These are phyloP conservation scores for Gari tellinella DNA, from an alignment of 2,888 invertebrate species.

Conservation along the genomic window DNA sequence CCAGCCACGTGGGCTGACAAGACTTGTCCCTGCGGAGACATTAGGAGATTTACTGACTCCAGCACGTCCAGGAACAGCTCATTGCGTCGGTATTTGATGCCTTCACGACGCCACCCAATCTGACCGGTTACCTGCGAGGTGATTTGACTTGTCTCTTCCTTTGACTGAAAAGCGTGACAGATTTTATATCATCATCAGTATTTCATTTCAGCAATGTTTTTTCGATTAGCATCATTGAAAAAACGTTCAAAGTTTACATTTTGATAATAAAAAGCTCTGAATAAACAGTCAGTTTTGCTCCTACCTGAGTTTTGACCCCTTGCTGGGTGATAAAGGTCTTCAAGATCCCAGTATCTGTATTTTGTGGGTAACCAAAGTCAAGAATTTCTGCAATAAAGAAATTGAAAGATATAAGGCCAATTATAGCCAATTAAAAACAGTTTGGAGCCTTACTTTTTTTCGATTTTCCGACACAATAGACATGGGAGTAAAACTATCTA, in stretches of 20 bases:
- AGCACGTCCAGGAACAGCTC: constrained; percentile 99
- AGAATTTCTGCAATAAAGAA: constrained; percentile 93
- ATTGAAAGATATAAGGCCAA: no score
- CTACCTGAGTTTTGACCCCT: constrained; percentile 93
- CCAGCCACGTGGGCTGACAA: constrained; percentile 99
- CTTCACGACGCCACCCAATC: constrained; percentile 99
- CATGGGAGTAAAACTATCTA: no score
- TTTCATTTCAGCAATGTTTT: no score
- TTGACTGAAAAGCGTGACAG: constrained; percentile 89
- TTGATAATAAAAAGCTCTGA: no score
- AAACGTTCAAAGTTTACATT: no score
- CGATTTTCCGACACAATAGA: no score
- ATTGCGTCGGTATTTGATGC: constrained; percentile 99
- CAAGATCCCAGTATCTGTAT: constrained; percentile 99
- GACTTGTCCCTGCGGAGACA: constrained; percentile 99
- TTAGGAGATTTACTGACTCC: constrained; percentile 99
- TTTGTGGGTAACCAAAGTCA: constrained; percentile 99
- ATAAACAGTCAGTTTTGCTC: no score
- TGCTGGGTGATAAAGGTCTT: constrained; percentile 99
- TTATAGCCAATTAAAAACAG: neutral
- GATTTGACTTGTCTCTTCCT: constrained; percentile 99
- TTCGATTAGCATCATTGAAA: no score
- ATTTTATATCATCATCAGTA: no score
- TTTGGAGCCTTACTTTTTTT: no score
- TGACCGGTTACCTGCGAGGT: constrained; percentile 99